Conservation (phyloP, 92 coral and sea anemone species). For the Metridium senile region DNA sequence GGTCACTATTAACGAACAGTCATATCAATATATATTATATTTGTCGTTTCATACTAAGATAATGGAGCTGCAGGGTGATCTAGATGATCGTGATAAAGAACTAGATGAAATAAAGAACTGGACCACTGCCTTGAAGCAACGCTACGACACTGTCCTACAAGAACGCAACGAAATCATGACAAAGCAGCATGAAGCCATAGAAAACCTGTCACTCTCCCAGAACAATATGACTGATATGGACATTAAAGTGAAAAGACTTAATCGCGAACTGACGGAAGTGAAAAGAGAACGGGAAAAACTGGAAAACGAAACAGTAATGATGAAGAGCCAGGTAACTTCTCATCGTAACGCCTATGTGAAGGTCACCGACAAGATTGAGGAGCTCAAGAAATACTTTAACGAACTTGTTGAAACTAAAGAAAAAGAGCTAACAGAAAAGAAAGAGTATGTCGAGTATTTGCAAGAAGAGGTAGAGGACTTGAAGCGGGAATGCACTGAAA, state of each 20-base stretch:
- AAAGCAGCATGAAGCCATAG: conserved; percentile 45
- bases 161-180: conserved; percentile 53
- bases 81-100: conserved; percentile 61
- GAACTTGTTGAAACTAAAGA: conserved; percentile 30
- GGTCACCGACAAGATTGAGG: conserved; percentile 23
- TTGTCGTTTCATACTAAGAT: too few relatives aligned
- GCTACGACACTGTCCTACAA: conserved; percentile 63
- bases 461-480: conserved; percentile 46
- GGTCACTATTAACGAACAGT: too few relatives aligned
- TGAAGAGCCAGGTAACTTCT: conserved; percentile 31
- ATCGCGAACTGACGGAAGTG: conserved; percentile 70
- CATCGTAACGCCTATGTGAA: conserved; percentile 12
- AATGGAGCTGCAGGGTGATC: conserved; percentile 37
- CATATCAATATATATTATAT: too few relatives aligned
- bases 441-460: conserved; percentile 34
- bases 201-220: conserved; percentile 28
- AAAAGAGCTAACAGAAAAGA: conserved; percentile 30
- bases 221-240: conserved; percentile 48
- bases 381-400: conserved; percentile 11
- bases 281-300: conserved; percentile 39
- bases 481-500: conserved; percentile 32
- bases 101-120: conserved; percentile 73
- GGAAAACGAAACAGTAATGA: conserved; percentile 38
- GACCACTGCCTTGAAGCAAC: conserved; percentile 76
- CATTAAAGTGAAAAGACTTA: conserved; percentile 51